Evolutionary conservation across 2,113 vertebrate genomes (phyloP), one percentile per base, ranked within the genome.

Genomic region (Callaeas wilsoni): DNA sequence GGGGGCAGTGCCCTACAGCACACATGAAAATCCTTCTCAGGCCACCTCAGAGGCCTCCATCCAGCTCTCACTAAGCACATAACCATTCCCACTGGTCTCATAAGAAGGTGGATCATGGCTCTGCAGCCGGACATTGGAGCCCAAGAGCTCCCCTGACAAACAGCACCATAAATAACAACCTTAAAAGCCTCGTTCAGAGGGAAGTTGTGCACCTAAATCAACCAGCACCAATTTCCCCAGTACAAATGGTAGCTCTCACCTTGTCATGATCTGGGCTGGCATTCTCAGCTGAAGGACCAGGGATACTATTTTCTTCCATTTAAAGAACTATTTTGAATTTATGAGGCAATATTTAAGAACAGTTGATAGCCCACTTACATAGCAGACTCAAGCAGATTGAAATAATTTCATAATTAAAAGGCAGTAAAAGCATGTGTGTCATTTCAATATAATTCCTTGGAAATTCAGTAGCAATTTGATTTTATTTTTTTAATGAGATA

Each of bases 341-440:
- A 79, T n/a, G 57, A 89, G 88, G 9, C 62, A 64, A 37, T 93
- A 79, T 69, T 82, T 92, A 94, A 92, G 64, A 93, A 60, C 29
- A 89, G 44, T 41, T 92, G 77, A 77, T 65, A 92, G 55, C 32
- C 11, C 59, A 35, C 59, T 83, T 84, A 73, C n/a, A 59, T 7
- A 14, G 35, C 15, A 80, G 47, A 74, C 39, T 47, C 65, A 50
- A 78, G 44, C 41, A 84, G 69, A 91, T 15, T 57, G 57, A 89
- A 84, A 62, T 87, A 56, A 89, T 91, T 91, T 64, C 39, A 29
- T 91, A 89, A 96, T 89, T 94, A 96, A 96, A 95, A 89, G 69
- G 81, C 74, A 94, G 41, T 79, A 85, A 89, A 91, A 62, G 42
- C 63, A 92, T 30, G 10, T 23, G 35, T 91, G 57, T 22, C 49